Conservation (phyloP, 2,113 vertebrate genomes). For the Siphamia tubifer region DNA sequence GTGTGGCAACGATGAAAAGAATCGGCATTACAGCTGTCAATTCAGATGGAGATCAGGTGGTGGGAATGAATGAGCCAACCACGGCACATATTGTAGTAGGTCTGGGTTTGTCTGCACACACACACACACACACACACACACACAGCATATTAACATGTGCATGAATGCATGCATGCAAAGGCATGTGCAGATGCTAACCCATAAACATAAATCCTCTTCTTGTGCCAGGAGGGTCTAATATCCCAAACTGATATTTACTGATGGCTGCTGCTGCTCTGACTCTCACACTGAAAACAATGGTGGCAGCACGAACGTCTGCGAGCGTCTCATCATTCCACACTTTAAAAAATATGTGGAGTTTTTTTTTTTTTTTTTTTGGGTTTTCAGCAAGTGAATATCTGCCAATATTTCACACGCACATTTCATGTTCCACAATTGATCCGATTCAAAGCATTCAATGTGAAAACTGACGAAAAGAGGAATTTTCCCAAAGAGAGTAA, state of each 20-base stretch:
- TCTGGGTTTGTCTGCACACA: slow-evolving; percentile 40
- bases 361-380: not conserved
- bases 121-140: slow-evolving; percentile 14
- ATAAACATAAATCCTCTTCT: slow-evolving; percentile 42
- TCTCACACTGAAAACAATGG: slow-evolving; percentile 46
- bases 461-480: slow-evolving; percentile 36
- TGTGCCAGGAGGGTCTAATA: slow-evolving; percentile 17
- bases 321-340: slow-evolving; percentile 37
- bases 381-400: slow-evolving; percentile 24
- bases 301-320: slow-evolving; percentile 31
- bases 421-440: slow-evolving; percentile 54
- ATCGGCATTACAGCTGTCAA: slow-evolving; percentile 75
- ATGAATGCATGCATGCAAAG: slow-evolving; percentile 60
- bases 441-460: slow-evolving; percentile 44
- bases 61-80: slow-evolving; percentile 83
- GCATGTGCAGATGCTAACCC: slow-evolving; percentile 64
- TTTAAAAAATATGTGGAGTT: slow-evolving; percentile 34
- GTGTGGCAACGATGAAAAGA: slow-evolving; percentile 69
- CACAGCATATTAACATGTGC: slow-evolving; percentile 50
- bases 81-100: slow-evolving; percentile 72
- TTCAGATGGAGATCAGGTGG: slow-evolving; percentile 79
- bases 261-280: slow-evolving; percentile 28
- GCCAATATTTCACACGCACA: slow-evolving; percentile 51
- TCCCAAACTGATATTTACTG: slow-evolving; percentile 39
- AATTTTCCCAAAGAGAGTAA: slow-evolving; percentile 75